Conservation (phyloP, 2,797 vertebrate genomes). For the Artibeus lituratus region DNA sequence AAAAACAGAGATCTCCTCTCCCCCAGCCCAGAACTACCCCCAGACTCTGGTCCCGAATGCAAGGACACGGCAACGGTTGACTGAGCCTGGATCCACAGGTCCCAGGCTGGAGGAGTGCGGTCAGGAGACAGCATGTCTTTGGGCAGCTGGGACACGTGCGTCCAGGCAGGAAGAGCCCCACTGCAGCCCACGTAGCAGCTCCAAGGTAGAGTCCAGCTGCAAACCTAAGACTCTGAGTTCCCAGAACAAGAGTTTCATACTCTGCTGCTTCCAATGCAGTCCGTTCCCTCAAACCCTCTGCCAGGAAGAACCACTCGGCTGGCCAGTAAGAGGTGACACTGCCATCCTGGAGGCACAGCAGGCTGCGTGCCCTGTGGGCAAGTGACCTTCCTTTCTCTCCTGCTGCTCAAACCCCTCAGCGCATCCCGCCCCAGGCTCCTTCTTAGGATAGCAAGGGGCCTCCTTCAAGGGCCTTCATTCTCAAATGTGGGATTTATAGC, state of each 20-base stretch:
- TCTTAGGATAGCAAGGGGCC: background rate
- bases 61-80: background rate
- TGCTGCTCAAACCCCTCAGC: background rate
- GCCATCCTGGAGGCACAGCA: background rate
- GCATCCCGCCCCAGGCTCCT: background rate
- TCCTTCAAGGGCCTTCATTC: background rate
- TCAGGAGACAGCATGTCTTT: background rate
- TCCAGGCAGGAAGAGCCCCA: background rate
- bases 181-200: background rate
- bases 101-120: background rate
- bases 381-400: background rate
- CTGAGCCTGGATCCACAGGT: background rate
- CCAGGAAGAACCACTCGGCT: background rate
- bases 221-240: background rate
- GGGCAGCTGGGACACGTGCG: background rate
- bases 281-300: background rate
- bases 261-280: background rate
- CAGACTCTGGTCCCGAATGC: background rate
- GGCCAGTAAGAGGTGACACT: fast-evolving
- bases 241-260: background rate
- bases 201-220: fast-evolving
- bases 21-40: background rate
- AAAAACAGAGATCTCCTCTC: background rate
- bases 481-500: background rate
- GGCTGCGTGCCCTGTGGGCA: background rate